phyloP scores from a whole-genome alignment of 2,113 vertebrate species.

The Ammodytes marinus region DNA sequence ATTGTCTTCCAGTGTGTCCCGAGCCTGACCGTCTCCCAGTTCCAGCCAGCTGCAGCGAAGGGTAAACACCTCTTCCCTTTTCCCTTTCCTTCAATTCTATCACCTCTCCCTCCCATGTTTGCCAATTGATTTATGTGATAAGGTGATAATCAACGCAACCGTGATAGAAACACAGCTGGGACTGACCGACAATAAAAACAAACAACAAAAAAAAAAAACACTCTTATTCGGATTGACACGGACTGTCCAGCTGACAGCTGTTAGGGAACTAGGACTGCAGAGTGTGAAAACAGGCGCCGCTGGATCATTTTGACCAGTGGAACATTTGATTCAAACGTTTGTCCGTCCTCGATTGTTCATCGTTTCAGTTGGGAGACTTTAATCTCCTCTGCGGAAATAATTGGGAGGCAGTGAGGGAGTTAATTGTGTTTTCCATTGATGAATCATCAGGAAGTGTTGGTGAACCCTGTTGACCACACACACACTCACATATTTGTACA shows the following conservation, averaged over 20 bases:
- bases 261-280: conserved; percentile 23
- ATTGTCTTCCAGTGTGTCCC: not conserved
- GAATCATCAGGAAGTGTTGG: conserved; percentile 70
- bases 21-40: conserved; percentile 4
- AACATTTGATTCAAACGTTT: conserved; percentile 61
- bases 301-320: conserved; percentile 44
- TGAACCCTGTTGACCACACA: conserved; percentile 48
- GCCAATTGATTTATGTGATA: conserved; percentile 51
- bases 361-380: conserved; percentile 59
- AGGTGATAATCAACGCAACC: conserved; percentile 29
- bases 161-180: conserved; percentile 33
- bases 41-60: conserved; percentile 50
- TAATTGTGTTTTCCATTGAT: conserved; percentile 74
- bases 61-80: conserved; percentile 61
- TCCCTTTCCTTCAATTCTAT: conserved; percentile 69
- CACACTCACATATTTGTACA: conserved; percentile 9
- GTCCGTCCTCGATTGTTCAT: conserved; percentile 53
- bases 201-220: not conserved
- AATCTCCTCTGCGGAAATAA: conserved; percentile 72
- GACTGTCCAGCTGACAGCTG: conserved; percentile 66
- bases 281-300: conserved; percentile 50
- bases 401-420: conserved; percentile 63
- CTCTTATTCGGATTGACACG: conserved; percentile 7
- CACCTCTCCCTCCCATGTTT: conserved; percentile 12
- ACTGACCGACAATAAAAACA: not conserved